These are phyloP conservation scores for Limosa lapponica DNA, from an alignment of 2,797 vertebrate genomes.

Conservation along the genomic window DNA sequence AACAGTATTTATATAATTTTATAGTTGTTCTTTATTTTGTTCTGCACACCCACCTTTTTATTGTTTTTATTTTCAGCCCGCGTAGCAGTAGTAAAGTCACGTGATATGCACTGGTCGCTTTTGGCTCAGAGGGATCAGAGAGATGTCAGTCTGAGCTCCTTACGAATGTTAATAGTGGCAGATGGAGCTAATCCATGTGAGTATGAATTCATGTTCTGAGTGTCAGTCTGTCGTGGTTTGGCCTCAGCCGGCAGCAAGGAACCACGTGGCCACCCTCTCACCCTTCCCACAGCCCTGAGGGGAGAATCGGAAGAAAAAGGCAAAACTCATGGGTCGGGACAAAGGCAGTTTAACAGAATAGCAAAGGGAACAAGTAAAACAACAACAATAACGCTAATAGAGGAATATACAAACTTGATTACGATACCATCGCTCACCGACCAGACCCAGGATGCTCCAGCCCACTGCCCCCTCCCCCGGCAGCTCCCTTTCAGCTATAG, in stretches of 20 bases:
- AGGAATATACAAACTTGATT: background rate
- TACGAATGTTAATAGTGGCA: conserved; percentile 93
- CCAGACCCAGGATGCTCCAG: background rate
- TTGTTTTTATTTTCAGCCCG: conserved; percentile 76
- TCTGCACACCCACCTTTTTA: background rate
- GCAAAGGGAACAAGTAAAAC: background rate
- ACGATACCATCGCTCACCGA: background rate
- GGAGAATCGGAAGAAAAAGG: background rate
- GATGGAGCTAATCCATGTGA: conserved; percentile 97
- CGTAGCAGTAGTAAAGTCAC: conserved; percentile 93
- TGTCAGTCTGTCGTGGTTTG: background rate
- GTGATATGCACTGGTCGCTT: conserved; percentile 99
- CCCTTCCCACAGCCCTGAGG: no score
- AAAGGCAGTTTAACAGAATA: background rate
- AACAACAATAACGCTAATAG: background rate
- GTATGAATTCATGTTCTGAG: conserved; percentile 30
- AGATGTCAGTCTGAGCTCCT: conserved; percentile 90
- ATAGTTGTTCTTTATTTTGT: background rate
- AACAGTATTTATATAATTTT: background rate
- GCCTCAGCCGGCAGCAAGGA: background rate
- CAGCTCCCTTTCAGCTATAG: background rate
- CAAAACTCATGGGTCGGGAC: background rate
- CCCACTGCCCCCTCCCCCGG: background rate
- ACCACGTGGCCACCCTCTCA: background rate
- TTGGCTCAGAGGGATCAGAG: conserved; percentile 94